Evolutionary conservation across 2,797 vertebrate genomes (phyloP), one percentile per base, ranked within the genome.

Genomic region (Parotocinclus haroldoi): DNA sequence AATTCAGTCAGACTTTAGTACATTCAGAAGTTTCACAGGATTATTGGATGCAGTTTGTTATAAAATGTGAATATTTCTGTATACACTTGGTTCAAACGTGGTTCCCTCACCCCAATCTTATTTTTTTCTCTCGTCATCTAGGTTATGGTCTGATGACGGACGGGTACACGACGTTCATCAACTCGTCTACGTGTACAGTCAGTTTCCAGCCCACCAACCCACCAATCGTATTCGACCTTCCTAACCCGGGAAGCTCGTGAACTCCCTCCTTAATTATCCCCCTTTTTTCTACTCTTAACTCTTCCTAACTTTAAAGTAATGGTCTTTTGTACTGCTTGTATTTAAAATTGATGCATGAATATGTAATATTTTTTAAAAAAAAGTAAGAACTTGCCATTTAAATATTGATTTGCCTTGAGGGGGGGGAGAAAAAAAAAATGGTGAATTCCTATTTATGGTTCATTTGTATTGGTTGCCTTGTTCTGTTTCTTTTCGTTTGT

Each of bases 141-240:
- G 93, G 93, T 75, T 95, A 95, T 0, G 93, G 93, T 74, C 91
- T 93, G 61, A 94, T 95, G 93, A 94, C 93, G 1, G 93, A 95
- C 0, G 93, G 93, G 73, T 95, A 91, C 80, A 95, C 92, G 10
- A 95, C 93, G 0, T 95, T 94, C 84, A 90, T 94, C 87, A 95
- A 95, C 58, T 92, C 93, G 74, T 93, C 93, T 52, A 93, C 92
- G 1, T 95, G 93, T 77, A 94, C 93, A 71, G 91, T 93, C 87
- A 94, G 93, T 89, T 95, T 93, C 86, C 92, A 94, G 65, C 93
- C 93, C 62, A 93, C 92, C 85, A 95, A 95, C 78, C 92, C 91
- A 37, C 92, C 93, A 66, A 92, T 95, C 85, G 90, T 95, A 74
- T 93, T 95, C 66, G 93, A 95, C 87, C 91, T 95, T 71, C 93